Conservation (phyloP, 2,113 vertebrate genomes). For the Paradisaea rubra region DNA sequence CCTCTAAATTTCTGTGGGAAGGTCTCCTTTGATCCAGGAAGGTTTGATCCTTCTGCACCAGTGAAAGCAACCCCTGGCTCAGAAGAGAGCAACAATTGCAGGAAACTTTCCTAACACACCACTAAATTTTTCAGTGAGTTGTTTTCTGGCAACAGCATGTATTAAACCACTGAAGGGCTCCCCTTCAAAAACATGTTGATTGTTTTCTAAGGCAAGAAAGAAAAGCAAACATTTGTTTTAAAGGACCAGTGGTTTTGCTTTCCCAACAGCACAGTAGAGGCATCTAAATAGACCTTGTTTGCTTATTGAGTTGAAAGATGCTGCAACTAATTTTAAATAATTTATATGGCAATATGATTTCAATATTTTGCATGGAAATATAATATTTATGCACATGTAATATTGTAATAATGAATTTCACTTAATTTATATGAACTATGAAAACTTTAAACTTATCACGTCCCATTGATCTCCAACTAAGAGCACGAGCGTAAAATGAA, state of each 20-base stretch:
- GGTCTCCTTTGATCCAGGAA: not conserved
- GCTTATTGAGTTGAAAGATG: not conserved
- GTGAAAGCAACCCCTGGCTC: not conserved
- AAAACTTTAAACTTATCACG: not conserved
- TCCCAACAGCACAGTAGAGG: not conserved
- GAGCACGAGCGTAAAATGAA: not conserved
- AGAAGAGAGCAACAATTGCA: slow-evolving; percentile 20
- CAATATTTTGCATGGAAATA: not conserved
- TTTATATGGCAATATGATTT: not conserved
- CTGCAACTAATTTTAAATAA: not conserved
- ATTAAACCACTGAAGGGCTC: not conserved
- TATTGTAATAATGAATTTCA: not conserved
- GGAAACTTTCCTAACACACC: not conserved
- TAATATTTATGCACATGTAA: not conserved
- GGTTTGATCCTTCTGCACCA: not conserved
- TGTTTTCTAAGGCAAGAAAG: not conserved
- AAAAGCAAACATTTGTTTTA: not conserved
- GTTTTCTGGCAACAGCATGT: not conserved
- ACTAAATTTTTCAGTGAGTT: not conserved
- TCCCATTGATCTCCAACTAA: not conserved
- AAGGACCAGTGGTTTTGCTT: not conserved
- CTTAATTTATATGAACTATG: not conserved
- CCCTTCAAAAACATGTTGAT: not conserved
- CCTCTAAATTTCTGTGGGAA: not conserved
- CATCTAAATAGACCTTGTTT: not conserved